Base-by-base conservation (phyloP, 1,140 invertebrate genomes). In the Drosophila mojavensis region DNA sequence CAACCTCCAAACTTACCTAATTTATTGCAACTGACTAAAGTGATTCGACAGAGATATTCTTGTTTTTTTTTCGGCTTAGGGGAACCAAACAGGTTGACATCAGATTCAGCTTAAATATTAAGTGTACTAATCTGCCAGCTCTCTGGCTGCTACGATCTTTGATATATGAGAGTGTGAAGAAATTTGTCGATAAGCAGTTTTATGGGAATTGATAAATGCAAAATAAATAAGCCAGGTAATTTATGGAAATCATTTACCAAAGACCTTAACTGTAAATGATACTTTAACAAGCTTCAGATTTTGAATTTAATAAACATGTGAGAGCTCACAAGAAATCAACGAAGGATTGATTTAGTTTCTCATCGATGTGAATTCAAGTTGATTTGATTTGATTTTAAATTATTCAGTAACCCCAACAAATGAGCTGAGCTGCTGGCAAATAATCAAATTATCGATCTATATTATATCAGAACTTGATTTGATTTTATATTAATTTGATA, bases 1-100 rank as follows among this genome's bases (percentile, higher is more conserved):
- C 60, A 24, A 58, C 53, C 62, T 72, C 62, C 10, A 36, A 66
- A 50, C 13, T 41, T 20, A 45, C 33, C 41, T 59, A 10, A 59
- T 59, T 65, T 43, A 71, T 65, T 26, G 47, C 59, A 17, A 41
- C 5, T 56, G 30, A 48, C 30, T 51, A 11, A 58, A 58, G 1
- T 43, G 43, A 71, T 56, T 63, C 13, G 6, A 26, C 5, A 26
- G 13, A 24, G 53, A 70, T 30, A 47, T 54, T 61, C 15, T n/a
- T 13, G 26, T 7, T 15, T 10, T 30, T 30, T 30, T 30, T 4
- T 15, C n/a, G 15, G n/a, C 5, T 47, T 47, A 9, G 2, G 9
- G 36, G 36, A 39, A 39, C 36, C 36, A 20, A 53, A 17, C 51
- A 53, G 51, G 30, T 45, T 41, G 4, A 53, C 24, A 17, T 7